phyloP scores from a whole-genome alignment of 2,797 vertebrate genomes.

The Spinibarbus caldwelli region DNA sequence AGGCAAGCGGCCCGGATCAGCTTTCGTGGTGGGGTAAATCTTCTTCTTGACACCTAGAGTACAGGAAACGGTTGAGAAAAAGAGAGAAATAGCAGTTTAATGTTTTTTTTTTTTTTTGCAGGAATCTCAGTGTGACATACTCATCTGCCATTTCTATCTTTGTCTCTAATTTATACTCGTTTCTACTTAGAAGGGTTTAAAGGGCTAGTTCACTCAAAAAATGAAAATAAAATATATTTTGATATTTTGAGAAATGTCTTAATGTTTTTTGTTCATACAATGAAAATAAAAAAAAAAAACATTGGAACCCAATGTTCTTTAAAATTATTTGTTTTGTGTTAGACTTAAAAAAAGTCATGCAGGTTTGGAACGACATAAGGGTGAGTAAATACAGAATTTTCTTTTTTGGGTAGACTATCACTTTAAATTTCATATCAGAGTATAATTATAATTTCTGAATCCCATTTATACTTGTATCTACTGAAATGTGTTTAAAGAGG shows the following conservation, averaged over 20 bases:
- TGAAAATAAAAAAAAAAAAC: neutral
- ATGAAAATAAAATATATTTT: too few relatives aligned
- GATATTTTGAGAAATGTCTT: neutral
- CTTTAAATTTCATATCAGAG: neutral
- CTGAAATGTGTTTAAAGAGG: neutral
- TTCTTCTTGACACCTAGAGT: conserved; percentile 61
- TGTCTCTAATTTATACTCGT: neutral
- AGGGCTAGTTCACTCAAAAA: neutral
- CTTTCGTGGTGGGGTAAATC: conserved; percentile 50
- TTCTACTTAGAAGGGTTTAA: neutral
- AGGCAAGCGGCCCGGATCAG: conserved; percentile 33
- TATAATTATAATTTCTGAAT: neutral
- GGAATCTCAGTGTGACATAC: conserved; percentile 52
- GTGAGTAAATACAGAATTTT: neutral
- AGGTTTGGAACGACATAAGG: neutral
- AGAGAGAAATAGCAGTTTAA: conserved; percentile 51
- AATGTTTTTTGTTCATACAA: neutral
- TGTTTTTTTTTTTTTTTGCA: conserved; percentile 30
- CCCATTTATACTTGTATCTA: neutral
- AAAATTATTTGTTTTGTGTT: neutral
- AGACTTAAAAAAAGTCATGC: neutral
- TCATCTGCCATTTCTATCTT: conserved; percentile 59
- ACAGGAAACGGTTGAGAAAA: conserved; percentile 34
- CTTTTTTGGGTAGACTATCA: neutral
- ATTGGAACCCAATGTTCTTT: too few relatives aligned